Percentiles rank a stretch among this genome's conserved stretches.
phyloP scores from a whole-genome alignment of 2,113 vertebrate genomes.

The Oreochromis spilurus region DNA sequence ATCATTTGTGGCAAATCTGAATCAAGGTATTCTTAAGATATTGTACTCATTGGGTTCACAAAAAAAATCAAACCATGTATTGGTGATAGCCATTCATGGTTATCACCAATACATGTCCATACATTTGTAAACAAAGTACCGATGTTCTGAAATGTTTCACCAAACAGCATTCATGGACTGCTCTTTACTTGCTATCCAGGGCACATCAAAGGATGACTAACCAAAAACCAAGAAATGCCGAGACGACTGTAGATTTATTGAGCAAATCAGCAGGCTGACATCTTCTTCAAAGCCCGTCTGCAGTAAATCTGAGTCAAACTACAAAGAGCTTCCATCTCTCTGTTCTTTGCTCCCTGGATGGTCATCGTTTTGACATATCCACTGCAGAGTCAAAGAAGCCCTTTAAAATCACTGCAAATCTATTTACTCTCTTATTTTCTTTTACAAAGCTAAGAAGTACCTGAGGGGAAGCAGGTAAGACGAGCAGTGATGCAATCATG shows the following conservation, averaged over 20 bases:
- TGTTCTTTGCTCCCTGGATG: slow-evolving; percentile 29
- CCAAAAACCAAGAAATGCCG: not conserved
- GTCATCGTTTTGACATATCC: not conserved
- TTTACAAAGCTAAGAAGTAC: not conserved
- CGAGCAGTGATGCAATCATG: slow-evolving; percentile 16
- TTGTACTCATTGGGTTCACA: not conserved
- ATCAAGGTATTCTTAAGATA: not conserved
- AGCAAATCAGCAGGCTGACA: slow-evolving; percentile 18
- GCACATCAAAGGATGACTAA: slow-evolving; percentile 38
- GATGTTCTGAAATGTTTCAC: not conserved
- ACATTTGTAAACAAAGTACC: not conserved
- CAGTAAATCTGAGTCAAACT: slow-evolving; percentile 49
- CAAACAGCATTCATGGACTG: not conserved
- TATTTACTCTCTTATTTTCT: not conserved
- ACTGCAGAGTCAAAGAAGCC: not conserved
- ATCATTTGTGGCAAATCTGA: not conserved
- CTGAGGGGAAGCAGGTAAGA: slow-evolving; percentile 22
- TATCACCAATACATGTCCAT: not conserved
- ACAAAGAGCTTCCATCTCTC: slow-evolving; percentile 17
- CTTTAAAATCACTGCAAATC: slow-evolving; percentile 10
- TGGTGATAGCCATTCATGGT: not conserved
- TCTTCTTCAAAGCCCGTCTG: slow-evolving; percentile 43
- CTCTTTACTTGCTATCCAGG: not conserved
- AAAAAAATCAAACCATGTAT: not conserved
- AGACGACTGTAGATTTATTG: slow-evolving; percentile 37